Base-by-base conservation (phyloP, 2,797 vertebrate species). In the Oreochromis mossambicus region DNA sequence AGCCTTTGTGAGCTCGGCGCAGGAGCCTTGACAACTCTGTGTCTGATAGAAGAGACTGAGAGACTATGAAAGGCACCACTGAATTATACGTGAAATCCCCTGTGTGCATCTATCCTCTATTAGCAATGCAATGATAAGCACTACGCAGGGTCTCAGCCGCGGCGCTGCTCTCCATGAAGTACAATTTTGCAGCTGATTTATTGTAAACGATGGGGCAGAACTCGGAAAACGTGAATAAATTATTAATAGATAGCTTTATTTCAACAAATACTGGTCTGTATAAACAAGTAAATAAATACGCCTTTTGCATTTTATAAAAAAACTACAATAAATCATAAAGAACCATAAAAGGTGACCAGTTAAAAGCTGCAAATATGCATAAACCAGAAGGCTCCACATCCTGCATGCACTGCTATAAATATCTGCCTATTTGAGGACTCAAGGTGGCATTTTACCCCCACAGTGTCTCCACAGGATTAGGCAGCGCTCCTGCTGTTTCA, bases 41-140 rank as follows among this genome's bases (percentile, higher is more conserved):
- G 80, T 90, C 86, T 91, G 88, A 92, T 75, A 86, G 86, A 88
- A 66, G 54, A 86, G 73, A 75, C 77, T 52, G 17, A 78, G 73
- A 83, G 83, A 82, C 85, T 77, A 78, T 84, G 81, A 91, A 83
- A 86, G 78, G 87, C 80, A 15, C 43, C 8, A 38, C 46, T 84
- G 73, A 41, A 86, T 84, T 87, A 61, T 36, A 41, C 77, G 41
- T 73, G 55, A 77, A 80, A 54, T 81, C 52, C 56, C 51, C 32
- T 52, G 66, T 26, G 36, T 26, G 61, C 58, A 77, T 87, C 55
- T 55, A 56, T 83, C 26, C 55, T 89, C 66, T 88, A 88, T 88
- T 88, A 90, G 83, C 12, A 34, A 63, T 79, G 55, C 38, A 52
- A 43, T 56, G 15, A 85, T 38, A 46, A 50, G 43, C 70, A 24